Percentiles rank a stretch among this genome's conserved stretches.
Evolutionary conservation across 2,797 vertebrate species (phyloP).

Genomic region (Hippopotamyrus pictus): DNA sequence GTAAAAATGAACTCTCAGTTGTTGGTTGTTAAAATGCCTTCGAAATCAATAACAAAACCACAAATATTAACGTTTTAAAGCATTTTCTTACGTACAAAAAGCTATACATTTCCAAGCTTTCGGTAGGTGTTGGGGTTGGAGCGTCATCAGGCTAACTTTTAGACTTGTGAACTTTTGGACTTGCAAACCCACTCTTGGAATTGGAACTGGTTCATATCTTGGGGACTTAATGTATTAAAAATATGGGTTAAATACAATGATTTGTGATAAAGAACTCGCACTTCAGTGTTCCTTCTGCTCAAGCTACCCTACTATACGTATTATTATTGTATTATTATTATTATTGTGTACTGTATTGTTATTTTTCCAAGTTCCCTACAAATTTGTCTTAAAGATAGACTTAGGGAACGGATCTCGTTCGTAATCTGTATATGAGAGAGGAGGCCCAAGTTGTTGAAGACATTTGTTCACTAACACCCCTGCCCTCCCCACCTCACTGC

Average conservation of each 20-base stretch:
- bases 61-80: neutral
- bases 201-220: neutral
- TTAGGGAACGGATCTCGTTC: neutral
- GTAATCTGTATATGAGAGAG: neutral
- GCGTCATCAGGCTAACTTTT: neutral
- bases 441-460: slow-evolving; percentile 33
- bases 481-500: slow-evolving; percentile 46
- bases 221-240: neutral
- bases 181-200: neutral
- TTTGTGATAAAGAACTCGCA: neutral
- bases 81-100: neutral
- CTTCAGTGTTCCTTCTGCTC: neutral
- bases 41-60: neutral
- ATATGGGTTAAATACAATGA: neutral
- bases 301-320: neutral
- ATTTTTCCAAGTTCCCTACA: neutral
- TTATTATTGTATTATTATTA: neutral
- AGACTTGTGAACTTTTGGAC: neutral
- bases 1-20: neutral
- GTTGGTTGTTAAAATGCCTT: neutral
- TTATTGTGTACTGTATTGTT: neutral
- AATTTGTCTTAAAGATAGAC: neutral
- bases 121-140: neutral
- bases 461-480: slow-evolving; percentile 36
- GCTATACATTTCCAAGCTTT: neutral